These are phyloP conservation scores for Hipparchia semele DNA, from an alignment of 2,888 invertebrate genomes.

Conservation along the genomic window DNA sequence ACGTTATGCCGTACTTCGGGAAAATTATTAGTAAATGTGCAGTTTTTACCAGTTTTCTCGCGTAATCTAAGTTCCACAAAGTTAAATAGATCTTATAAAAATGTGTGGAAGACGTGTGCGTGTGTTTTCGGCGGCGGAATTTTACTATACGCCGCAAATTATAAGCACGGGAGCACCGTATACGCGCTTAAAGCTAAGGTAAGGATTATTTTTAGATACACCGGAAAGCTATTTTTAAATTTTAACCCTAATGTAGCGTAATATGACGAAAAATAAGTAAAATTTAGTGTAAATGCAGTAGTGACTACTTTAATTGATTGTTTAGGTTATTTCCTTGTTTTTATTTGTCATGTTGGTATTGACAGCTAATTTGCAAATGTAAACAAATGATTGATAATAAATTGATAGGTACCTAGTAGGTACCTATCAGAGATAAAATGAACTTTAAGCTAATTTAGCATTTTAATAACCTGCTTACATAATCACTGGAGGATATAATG, in stretches of 20 bases:
- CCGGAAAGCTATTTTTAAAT: conserved; percentile 34
- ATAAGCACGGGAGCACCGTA: conserved; percentile 62
- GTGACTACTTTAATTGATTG: conserved; percentile 4
- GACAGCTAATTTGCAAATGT: conserved; percentile 25
- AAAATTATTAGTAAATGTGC: conserved; percentile 73
- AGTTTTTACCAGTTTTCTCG: conserved; percentile 57
- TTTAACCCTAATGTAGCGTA: conserved; percentile 23
- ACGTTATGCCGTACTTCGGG: conserved; percentile 70
- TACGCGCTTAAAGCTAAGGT: conserved; percentile 80
- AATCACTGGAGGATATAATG: neutral
- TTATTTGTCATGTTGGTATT: conserved; percentile 29
- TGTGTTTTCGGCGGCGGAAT: conserved; percentile 72
- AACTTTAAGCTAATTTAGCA: neutral
- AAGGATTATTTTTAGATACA: conserved; percentile 45
- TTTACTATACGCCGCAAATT: conserved; percentile 66
- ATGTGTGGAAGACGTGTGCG: conserved; percentile 67
- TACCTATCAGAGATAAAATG: neutral
- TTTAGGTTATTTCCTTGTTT: conserved; percentile 14
- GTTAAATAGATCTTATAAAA: conserved; percentile 57
- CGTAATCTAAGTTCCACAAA: conserved; percentile 65
- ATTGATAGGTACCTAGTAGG: no score
- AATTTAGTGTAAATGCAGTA: neutral
- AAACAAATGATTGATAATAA: conserved; percentile 28
- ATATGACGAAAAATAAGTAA: neutral
- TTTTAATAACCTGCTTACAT: neutral